These are phyloP conservation scores for Drosophila rhopaloa DNA, from an alignment of 1,140 invertebrate species.

Conservation along the genomic window DNA sequence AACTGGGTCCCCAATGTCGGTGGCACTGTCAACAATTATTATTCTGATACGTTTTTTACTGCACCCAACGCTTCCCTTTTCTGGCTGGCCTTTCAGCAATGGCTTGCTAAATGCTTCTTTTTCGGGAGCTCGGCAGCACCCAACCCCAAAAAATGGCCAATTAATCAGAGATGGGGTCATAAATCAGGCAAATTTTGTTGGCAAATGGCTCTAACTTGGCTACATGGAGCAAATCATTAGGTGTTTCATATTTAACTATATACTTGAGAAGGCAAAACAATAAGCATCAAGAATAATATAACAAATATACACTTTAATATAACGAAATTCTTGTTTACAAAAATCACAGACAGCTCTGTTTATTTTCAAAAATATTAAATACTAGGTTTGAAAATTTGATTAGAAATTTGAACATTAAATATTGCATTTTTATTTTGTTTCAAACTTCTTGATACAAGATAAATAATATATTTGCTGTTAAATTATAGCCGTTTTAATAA, in stretches of 20 bases:
- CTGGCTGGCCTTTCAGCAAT: constrained; percentile 26
- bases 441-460: too few species aligned
- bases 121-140: not conserved
- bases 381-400: too few species aligned
- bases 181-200: constrained; percentile 58
- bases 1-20: constrained; percentile 36
- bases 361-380: too few species aligned
- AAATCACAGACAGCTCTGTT: too few species aligned
- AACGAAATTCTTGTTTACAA: too few species aligned
- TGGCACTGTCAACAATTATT: constrained; percentile 74
- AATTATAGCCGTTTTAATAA: too few species aligned
- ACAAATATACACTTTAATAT: not conserved
- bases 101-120: constrained; percentile 29
- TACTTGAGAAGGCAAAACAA: too few species aligned
- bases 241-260: too few species aligned
- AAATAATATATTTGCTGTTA: too few species aligned
- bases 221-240: not conserved
- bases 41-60: constrained; percentile 69
- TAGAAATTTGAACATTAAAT: too few species aligned
- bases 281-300: not conserved
- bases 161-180: constrained; percentile 65
- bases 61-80: constrained; percentile 10
- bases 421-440: too few species aligned
- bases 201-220: constrained; percentile 5
- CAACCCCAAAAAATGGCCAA: constrained; percentile 34